These are phyloP conservation scores for Clupea harengus DNA, from an alignment of 2,113 vertebrate genomes.

Conservation along the genomic window DNA sequence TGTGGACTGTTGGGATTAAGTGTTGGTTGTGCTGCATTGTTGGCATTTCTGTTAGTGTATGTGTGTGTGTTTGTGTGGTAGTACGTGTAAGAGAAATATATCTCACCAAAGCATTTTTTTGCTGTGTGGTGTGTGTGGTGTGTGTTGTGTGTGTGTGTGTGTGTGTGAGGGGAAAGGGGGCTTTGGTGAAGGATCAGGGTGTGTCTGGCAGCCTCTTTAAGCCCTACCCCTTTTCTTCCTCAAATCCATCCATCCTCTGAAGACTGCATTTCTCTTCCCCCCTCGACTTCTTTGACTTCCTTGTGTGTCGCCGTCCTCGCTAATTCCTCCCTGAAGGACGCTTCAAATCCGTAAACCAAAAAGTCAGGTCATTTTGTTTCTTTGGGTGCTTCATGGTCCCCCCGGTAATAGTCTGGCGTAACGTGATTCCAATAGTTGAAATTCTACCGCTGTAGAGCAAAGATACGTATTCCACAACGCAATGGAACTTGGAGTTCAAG, in stretches of 20 bases:
- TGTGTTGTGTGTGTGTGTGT: conserved; percentile 16
- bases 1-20: no score
- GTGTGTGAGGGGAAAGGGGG: conserved; percentile 48
- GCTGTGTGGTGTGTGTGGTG: conserved; percentile 31
- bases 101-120: conserved; percentile 26
- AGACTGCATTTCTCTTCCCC: neutral
- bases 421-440: neutral
- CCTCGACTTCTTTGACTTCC: neutral
- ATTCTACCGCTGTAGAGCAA: neutral
- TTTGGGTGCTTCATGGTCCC: neutral
- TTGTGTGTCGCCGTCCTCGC: neutral
- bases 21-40: no score
- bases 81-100: neutral
- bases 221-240: neutral
- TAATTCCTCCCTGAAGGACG: conserved; percentile 10
- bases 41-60: no score
- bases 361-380: neutral
- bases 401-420: neutral
- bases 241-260: neutral
- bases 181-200: conserved; percentile 54
- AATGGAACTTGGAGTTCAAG: neutral
- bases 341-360: neutral
- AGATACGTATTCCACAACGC: neutral
- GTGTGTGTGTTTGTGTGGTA: no score
- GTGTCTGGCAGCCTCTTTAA: conserved; percentile 42